A percentile compares a stretch with the other conserved stretches of the same genome.
These are phyloP conservation scores for Microchrysa polita DNA, from an alignment of 2,888 invertebrate genomes.

Conservation along the genomic window DNA sequence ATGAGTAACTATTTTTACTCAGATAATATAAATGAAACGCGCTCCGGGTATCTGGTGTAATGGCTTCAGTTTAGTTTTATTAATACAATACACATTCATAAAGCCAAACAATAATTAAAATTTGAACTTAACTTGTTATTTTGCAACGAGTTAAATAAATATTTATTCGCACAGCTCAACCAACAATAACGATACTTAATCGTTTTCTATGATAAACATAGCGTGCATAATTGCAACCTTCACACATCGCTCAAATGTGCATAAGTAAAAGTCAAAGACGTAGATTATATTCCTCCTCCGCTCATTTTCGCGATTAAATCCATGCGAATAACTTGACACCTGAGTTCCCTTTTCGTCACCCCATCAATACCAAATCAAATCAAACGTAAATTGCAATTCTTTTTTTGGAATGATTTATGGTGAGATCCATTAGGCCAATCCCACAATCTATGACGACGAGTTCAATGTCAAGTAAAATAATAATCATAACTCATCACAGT, in stretches of 20 bases:
- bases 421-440: slow-evolving; percentile 20
- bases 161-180: background rate
- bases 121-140: no score
- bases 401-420: slow-evolving; percentile 21
- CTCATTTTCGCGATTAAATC: background rate
- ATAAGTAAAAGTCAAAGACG: background rate
- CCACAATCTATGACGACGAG: slow-evolving; percentile 19
- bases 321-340: no score
- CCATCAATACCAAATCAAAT: slow-evolving; percentile 21
- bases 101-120: no score
- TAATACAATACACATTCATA: no score
- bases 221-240: slow-evolving; percentile 24
- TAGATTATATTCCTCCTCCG: background rate
- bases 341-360: slow-evolving; percentile 20
- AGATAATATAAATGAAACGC: no score
- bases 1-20: no score
- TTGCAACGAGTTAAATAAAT: no score
- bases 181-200: slow-evolving; percentile 1
- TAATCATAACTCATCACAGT: slow-evolving; percentile 42
- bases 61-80: no score
- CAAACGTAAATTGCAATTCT: slow-evolving; percentile 8
- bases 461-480: slow-evolving; percentile 43
- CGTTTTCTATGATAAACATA: background rate
- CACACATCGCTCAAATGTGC: slow-evolving; percentile 9
- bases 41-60: no score